Conservation (phyloP, 2,797 vertebrate genomes). For the Okamejei kenojei region DNA sequence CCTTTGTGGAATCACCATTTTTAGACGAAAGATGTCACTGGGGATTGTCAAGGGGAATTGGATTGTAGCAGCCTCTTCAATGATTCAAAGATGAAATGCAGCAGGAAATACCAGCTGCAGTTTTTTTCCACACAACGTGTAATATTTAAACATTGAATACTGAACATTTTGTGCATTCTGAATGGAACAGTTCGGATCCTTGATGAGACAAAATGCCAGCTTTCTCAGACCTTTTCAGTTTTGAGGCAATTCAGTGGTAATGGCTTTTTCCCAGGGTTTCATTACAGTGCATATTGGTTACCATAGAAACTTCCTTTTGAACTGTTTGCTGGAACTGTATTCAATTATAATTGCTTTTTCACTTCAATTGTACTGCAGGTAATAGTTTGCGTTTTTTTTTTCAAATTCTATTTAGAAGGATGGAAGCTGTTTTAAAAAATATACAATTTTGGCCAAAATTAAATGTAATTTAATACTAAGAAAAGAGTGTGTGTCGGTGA, state of each 20-base stretch:
- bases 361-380: conserved; percentile 2
- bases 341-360: conserved; percentile 35
- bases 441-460: not conserved
- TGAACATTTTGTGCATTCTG: not conserved
- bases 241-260: conserved; percentile 41
- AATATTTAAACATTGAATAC: not conserved
- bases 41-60: not conserved
- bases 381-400: not conserved
- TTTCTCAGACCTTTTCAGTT: conserved; percentile 4
- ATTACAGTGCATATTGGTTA: conserved; percentile 44
- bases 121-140: not conserved
- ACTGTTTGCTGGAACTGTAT: conserved; percentile 31
- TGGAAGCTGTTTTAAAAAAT: not conserved
- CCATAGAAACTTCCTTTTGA: conserved; percentile 40
- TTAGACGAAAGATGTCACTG: not conserved
- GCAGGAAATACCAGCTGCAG: not conserved
- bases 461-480: conserved; percentile 37
- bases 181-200: not conserved
- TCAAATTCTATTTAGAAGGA: not conserved
- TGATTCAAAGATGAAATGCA: not conserved
- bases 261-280: conserved; percentile 47
- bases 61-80: not conserved
- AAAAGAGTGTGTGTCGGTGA: not conserved
- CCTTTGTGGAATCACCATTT: not conserved
- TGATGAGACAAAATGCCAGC: not conserved